Percentiles rank a stretch among this genome's conserved stretches.
Evolutionary conservation across 2,797 vertebrate species (phyloP).

Genomic region (Peromyscus eremicus): DNA sequence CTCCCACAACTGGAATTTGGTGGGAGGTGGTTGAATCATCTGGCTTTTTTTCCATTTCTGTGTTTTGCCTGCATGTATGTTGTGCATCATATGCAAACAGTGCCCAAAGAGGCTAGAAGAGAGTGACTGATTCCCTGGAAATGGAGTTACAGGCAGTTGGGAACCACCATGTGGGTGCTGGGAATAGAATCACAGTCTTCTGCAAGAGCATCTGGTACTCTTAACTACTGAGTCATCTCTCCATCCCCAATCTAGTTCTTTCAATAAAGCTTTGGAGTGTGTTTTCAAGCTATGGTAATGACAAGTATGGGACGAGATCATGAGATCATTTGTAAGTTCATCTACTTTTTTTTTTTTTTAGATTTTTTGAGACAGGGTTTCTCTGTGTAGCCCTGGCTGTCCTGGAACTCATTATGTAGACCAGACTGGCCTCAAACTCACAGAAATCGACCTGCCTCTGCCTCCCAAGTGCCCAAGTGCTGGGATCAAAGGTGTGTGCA

Average conservation of each 20-base stretch:
- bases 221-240: not conserved
- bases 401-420: not conserved
- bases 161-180: not conserved
- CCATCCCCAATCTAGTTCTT: not conserved
- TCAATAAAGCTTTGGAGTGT: constrained; percentile 13
- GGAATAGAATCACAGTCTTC: not conserved
- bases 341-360: not conserved
- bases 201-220: not conserved
- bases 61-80: not conserved
- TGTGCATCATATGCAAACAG: not conserved
- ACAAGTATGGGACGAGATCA: not conserved
- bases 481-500: too few relatives aligned
- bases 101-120: not conserved
- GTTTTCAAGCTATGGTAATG: not conserved
- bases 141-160: not conserved
- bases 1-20: not conserved
- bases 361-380: not conserved
- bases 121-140: not conserved
- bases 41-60: not conserved
- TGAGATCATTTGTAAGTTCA: not conserved
- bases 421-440: not conserved
- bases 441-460: not conserved
- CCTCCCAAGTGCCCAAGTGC: not conserved
- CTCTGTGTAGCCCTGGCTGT: not conserved
- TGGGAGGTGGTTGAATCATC: not conserved